These are phyloP conservation scores for Drosophila triauraria DNA, from an alignment of 1,140 invertebrate genomes.

Conservation along the genomic window DNA sequence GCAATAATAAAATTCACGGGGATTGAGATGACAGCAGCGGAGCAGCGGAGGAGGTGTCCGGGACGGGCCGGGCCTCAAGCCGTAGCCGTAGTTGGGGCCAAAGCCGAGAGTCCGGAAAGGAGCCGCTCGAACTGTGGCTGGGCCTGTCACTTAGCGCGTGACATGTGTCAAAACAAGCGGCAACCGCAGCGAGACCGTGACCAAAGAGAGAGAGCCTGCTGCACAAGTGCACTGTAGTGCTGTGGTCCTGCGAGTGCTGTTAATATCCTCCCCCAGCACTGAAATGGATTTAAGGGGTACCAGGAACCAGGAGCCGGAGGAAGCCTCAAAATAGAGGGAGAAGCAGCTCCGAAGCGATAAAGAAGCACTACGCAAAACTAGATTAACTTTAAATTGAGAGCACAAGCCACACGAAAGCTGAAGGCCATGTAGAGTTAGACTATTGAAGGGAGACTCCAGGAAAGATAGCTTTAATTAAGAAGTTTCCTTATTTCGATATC, in stretches of 20 bases:
- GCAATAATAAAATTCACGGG: conserved; percentile 79
- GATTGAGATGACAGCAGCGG: conserved; percentile 65
- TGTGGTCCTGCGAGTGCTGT: conserved; percentile 33
- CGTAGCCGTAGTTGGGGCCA: background rate
- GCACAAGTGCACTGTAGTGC: conserved; percentile 36
- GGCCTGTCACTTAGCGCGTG: conserved; percentile 64
- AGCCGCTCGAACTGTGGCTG: conserved; percentile 47
- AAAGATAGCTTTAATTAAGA: conserved; percentile 8
- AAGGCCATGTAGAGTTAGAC: background rate
- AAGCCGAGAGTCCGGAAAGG: conserved; percentile 19
- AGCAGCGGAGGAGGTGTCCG: background rate
- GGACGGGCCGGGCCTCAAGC: conserved; percentile 26
- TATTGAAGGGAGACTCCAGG: background rate
- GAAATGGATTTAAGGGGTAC: conserved; percentile 21
- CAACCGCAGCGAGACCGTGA: conserved; percentile 49
- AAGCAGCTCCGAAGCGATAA: background rate
- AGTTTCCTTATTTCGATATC: background rate
- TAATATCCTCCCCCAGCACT: conserved; percentile 30
- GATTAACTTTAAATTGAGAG: conserved; percentile 35
- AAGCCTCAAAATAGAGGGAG: conserved; percentile 11
- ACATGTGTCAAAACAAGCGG: conserved; percentile 67
- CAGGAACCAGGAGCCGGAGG: background rate
- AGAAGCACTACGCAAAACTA: conserved; percentile 20
- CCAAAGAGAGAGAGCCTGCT: conserved; percentile 21
- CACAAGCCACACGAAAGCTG: background rate